Percentiles rank a stretch among this genome's conserved stretches.
phyloP scores from a whole-genome alignment of 2,797 vertebrate species.

The Pipistrellus nathusii region DNA sequence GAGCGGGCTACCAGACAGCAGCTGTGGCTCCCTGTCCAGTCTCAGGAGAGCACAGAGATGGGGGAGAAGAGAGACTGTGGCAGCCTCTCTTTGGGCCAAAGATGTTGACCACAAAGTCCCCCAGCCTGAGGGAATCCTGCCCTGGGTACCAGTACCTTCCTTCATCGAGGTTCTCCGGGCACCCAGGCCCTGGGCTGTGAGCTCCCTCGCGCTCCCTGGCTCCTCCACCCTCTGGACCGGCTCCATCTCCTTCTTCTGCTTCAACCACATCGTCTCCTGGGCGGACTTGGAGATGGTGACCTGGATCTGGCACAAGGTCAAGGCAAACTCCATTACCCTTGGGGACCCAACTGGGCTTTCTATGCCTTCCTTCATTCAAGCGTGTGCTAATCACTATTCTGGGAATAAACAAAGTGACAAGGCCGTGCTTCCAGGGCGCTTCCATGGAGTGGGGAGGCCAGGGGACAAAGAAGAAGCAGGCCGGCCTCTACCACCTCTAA shows the following conservation, averaged over 20 bases:
- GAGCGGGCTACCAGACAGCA: background rate
- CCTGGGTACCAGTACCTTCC: constrained; percentile 68
- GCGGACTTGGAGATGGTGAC: constrained; percentile 83
- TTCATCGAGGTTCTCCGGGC: background rate
- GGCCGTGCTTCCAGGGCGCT: background rate
- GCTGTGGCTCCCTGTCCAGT: background rate
- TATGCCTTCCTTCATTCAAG: background rate
- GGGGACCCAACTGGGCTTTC: background rate
- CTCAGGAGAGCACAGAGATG: background rate
- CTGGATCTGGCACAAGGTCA: constrained; percentile 75
- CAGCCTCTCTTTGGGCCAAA: background rate
- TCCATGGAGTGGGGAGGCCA: accelerated
- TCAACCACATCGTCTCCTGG: constrained; percentile 82
- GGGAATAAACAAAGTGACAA: background rate
- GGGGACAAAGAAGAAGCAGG: background rate
- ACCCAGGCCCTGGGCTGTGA: background rate
- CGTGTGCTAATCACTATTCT: accelerated
- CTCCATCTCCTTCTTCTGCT: constrained; percentile 74
- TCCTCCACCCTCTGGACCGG: constrained; percentile 48
- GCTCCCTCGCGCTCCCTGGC: constrained; percentile 23
- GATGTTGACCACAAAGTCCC: background rate
- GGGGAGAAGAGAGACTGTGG: accelerated
- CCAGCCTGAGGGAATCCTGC: background rate
- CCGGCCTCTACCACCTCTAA: background rate
- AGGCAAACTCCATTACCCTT: background rate